Percentiles rank a stretch among this genome's conserved stretches.
phyloP scores from a whole-genome alignment of 2,888 invertebrate species.

The Andrena fulva region DNA sequence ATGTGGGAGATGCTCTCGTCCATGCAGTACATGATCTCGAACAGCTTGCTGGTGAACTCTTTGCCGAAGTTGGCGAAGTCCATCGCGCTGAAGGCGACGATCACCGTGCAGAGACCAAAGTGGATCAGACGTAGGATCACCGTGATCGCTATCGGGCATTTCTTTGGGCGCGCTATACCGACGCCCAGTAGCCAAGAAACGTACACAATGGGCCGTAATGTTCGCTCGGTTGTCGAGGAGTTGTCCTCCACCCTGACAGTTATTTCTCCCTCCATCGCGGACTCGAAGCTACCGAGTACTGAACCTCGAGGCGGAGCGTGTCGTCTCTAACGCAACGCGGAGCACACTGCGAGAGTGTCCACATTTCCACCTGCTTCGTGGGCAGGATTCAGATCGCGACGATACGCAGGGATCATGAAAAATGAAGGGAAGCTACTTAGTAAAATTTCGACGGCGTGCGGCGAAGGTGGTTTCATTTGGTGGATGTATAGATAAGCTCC shows the following conservation, averaged over 20 bases:
- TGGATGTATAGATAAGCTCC: background rate
- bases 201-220: constrained; percentile 70
- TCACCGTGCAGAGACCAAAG: constrained; percentile 73
- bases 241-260: constrained; percentile 62
- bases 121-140: constrained; percentile 72
- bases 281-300: background rate
- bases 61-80: constrained; percentile 76
- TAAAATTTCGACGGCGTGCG: background rate
- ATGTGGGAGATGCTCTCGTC: constrained; percentile 75
- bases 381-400: constrained; percentile 6
- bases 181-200: constrained; percentile 76
- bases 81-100: constrained; percentile 75
- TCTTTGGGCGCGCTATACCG: constrained; percentile 70
- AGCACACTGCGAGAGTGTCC: background rate
- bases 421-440: constrained; percentile 23
- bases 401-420: constrained; percentile 33
- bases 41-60: constrained; percentile 75
- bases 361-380: background rate
- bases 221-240: constrained; percentile 60
- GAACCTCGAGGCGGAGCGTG: background rate
- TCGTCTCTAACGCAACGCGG: background rate
- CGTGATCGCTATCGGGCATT: constrained; percentile 65
- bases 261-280: constrained; percentile 68
- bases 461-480: background rate
- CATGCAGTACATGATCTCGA: constrained; percentile 78